Conservation (phyloP, 1,140 invertebrate species). For the Spodoptera frugiperda region DNA sequence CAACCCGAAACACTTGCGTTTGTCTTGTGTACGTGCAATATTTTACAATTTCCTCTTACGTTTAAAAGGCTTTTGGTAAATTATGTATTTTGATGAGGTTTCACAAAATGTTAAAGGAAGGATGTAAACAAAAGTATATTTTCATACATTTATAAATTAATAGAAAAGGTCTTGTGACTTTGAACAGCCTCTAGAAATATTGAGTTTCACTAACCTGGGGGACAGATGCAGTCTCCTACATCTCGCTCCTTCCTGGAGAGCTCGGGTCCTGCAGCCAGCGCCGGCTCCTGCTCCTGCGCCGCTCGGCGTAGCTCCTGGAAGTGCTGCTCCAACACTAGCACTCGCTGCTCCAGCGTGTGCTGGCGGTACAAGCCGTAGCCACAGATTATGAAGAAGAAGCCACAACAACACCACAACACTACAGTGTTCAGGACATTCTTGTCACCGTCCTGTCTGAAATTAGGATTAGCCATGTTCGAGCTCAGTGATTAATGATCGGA, state of each 20-base stretch:
- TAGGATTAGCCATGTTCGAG: constrained; percentile 59
- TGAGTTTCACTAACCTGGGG: constrained; percentile 69
- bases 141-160: too few relatives aligned
- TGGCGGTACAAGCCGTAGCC: constrained; percentile 73
- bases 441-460: constrained; percentile 52
- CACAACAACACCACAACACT: constrained; percentile 78
- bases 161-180: too few relatives aligned
- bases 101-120: too few relatives aligned
- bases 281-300: constrained; percentile 43
- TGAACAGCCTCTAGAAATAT: too few relatives aligned
- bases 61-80: too few relatives aligned
- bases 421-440: constrained; percentile 66
- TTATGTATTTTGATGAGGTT: too few relatives aligned
- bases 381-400: constrained; percentile 66
- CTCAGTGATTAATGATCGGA: constrained; percentile 48
- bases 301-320: constrained; percentile 60
- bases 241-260: constrained; percentile 66
- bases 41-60: neutral
- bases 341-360: constrained; percentile 70
- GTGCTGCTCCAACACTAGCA: constrained; percentile 68
- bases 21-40: neutral
- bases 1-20: neutral
- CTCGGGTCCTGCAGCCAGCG: constrained; percentile 42
- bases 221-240: constrained; percentile 75
- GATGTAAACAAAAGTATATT: too few relatives aligned